Base-by-base conservation (phyloP, 2,797 vertebrate genomes). In the Aulostomus chinensis region DNA sequence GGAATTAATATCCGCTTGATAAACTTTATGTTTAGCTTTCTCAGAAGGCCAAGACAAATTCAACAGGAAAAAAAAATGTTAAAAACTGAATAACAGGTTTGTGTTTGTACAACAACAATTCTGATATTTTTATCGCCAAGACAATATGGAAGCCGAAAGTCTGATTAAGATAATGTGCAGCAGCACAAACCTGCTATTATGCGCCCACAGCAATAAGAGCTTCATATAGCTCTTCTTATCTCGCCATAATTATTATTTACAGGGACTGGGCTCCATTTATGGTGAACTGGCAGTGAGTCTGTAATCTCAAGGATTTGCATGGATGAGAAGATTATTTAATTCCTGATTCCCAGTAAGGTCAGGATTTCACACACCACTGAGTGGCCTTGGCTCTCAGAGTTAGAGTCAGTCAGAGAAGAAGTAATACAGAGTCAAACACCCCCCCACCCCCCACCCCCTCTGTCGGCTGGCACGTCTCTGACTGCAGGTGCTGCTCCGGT, bases 211-310 rank as follows among this genome's bases (percentile, higher is more conserved):
- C 60, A 67, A 78, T 62, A 83, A 58, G 14, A 39, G 50, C 52
- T 61, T 58, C 58, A 66, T 82, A 66, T 43, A 22, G 6, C 16
- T 48, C 55, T 70, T 75, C 69, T 68, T 84, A 87, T 65, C 61
- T 75, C 78, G 76, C 59, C 30, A 56, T 82, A 83, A 86, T 83
- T 75, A 84, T 21, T 83, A 71, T 85, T 87, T 82, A 84, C 75
- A 35, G 54, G 37, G 29, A 36, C 65, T 52, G 8, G 20, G 15
- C 62, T 75, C 80, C 75, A 73, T 85, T 81, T 82, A 82, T 72
- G 83, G 81, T 38, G 69, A 81, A 57, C 54, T 58, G 47, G 13
- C 50, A n/a, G 48, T 1, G 26, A 73, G 73, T 65, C 77, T 80
- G 57, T 79, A 67, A 86, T 84, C 67, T 79, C 4, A 1, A 45